phyloP scores from a whole-genome alignment of 2,797 vertebrate species.

The Eulemur mongoz region DNA sequence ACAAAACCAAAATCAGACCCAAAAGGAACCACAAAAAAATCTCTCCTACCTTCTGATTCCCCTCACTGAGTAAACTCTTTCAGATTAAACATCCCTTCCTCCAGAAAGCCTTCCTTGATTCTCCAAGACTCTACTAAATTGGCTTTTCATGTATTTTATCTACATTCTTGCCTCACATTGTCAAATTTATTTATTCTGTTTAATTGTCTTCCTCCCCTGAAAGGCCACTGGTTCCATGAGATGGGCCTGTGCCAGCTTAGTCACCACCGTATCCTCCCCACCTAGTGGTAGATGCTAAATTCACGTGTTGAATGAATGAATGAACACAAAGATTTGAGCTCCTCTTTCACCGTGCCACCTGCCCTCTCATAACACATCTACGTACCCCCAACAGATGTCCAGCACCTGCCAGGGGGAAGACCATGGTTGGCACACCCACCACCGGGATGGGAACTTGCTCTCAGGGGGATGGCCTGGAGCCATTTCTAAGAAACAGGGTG shows the following conservation, averaged over 20 bases:
- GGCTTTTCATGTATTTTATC: neutral
- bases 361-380: neutral
- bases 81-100: neutral
- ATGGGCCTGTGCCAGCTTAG: neutral
- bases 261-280: neutral
- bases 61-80: neutral
- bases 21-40: neutral
- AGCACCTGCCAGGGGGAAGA: neutral
- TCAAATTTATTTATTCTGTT: neutral
- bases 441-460: neutral
- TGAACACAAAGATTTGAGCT: neutral
- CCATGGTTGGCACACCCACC: neutral
- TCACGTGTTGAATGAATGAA: neutral
- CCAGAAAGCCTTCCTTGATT: neutral
- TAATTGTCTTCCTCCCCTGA: neutral
- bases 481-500: slow-evolving; percentile 1
- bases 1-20: neutral
- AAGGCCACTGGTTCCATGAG: neutral
- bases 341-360: neutral
- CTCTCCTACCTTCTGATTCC: neutral
- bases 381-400: too few relatives aligned
- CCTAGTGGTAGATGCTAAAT: neutral
- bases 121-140: neutral
- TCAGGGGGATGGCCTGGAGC: neutral
- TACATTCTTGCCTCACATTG: neutral